Conservation (phyloP, 2,888 invertebrate species). For the Archaeoteleia sp. region DNA sequence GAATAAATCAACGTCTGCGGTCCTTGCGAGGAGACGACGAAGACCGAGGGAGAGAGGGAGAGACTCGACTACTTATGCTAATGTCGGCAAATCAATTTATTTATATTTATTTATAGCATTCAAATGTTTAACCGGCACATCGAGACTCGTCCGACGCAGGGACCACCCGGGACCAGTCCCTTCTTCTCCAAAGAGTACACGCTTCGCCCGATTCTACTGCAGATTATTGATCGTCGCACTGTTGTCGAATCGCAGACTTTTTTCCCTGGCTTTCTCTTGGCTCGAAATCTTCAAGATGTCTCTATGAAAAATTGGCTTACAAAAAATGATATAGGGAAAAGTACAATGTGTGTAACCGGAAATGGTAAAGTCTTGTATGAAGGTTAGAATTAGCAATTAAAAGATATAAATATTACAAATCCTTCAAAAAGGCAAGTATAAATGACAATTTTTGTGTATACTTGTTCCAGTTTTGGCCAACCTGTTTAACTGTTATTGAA, state of each 20-base stretch:
- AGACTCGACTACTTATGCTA: constrained; percentile 65
- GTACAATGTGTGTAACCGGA: too few relatives aligned
- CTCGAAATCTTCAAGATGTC: background rate
- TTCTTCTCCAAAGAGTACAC: constrained; percentile 30
- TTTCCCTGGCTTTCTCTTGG: constrained; percentile 12
- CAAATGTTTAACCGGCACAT: constrained; percentile 62
- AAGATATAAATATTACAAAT: too few relatives aligned
- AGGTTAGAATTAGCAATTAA: too few relatives aligned
- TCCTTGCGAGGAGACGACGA: constrained; percentile 24
- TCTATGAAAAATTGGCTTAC: too few relatives aligned
- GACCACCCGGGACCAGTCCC: constrained; percentile 63
- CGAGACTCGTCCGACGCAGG: constrained; percentile 52
- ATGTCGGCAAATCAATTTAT: constrained; percentile 68
- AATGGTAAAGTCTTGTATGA: too few relatives aligned
- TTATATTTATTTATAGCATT: constrained; percentile 70
- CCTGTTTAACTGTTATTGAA: too few relatives aligned
- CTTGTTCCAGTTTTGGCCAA: too few relatives aligned
- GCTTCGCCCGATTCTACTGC: constrained; percentile 18
- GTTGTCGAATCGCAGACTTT: constrained; percentile 26
- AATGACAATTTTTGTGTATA: too few relatives aligned
- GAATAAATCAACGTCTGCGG: constrained; percentile 65
- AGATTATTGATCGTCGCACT: constrained; percentile 38
- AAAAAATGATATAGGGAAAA: constrained; percentile 1
- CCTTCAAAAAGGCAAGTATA: too few relatives aligned
- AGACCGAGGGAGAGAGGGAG: constrained; percentile 40